phyloP scores from a whole-genome alignment of 2,113 vertebrate genomes.

The Tricholaema leucomelas region DNA sequence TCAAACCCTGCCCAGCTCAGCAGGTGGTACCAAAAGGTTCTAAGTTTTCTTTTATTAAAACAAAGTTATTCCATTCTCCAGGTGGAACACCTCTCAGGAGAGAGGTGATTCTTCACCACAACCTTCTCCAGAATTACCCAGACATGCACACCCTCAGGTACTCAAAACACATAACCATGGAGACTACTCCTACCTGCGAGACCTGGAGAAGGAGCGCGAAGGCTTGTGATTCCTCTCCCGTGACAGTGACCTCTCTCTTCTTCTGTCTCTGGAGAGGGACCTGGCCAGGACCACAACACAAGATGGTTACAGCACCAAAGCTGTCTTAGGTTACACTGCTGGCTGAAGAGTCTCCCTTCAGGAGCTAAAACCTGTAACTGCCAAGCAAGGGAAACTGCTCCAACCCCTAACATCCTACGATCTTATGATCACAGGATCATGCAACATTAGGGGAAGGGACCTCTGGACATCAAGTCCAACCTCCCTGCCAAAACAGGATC shows the following conservation, averaged over 20 bases:
- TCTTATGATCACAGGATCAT: background rate
- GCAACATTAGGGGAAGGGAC: too few species aligned
- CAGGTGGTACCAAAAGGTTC: background rate
- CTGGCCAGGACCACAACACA: constrained; percentile 57
- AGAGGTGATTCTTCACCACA: background rate
- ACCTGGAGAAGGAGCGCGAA: constrained; percentile 93
- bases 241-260: constrained; percentile 92
- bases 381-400: background rate
- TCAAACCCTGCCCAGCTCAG: background rate
- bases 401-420: too few species aligned
- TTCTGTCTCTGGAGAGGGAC: constrained; percentile 93
- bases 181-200: constrained; percentile 82
- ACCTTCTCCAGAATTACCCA: background rate
- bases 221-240: constrained; percentile 93
- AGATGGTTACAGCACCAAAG: background rate
- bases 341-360: background rate
- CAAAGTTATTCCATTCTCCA: background rate
- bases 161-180: background rate
- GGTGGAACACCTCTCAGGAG: background rate
- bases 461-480: too few species aligned
- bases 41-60: background rate
- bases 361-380: background rate
- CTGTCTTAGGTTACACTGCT: background rate
- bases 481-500: too few species aligned
- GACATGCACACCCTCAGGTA: rapidly evolving